Base-by-base conservation (phyloP, 2,888 invertebrate genomes). In the Phalera bucephala region DNA sequence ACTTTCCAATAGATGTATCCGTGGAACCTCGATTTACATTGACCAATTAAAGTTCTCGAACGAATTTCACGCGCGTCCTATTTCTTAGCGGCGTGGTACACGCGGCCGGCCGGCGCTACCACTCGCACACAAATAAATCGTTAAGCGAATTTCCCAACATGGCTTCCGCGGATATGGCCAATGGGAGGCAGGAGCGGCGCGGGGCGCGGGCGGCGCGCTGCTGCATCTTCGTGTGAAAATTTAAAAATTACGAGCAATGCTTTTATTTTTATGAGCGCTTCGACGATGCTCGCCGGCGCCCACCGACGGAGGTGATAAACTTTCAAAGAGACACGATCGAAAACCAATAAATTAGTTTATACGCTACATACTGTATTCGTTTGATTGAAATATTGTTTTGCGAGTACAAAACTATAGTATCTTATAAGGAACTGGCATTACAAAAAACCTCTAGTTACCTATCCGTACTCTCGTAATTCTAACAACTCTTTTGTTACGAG, bases 61-160 rank as follows among this genome's bases (percentile, higher is more conserved):
- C 63, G 63, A 64, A 64, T 64, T 73, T 71, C 63, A 70, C 59
- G 66, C 56, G 64, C 59, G 68, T 52, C 49, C 64, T 53, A 62
- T 61, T 70, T 60, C 63, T 64, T n/a, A n/a, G n/a, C n/a, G n/a
- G n/a, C n/a, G n/a, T n/a, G n/a, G n/a, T n/a, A 60, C 60, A 38
- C 65, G 59, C 72, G 68, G 54, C 64, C 64, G 64, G 56, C 52
- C 54, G 53, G 40, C 57, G 64, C 55, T 63, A 53, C 72, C 69
- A 69, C 72, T 68, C 68, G 76, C 70, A 72, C 74, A 80, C 73
- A 78, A 82, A 82, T 80, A 83, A 80, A 83, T 81, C 77, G 80
- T 79, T 76, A 74, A 76, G 75, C 71, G 76, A 80, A 76, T 83
- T 84, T 81, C 72, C 82, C 80, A 84, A 83, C 77, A 85, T 83